Evolutionary conservation across 2,797 vertebrate species (phyloP).

Genomic region (Manis pentadactyla): DNA sequence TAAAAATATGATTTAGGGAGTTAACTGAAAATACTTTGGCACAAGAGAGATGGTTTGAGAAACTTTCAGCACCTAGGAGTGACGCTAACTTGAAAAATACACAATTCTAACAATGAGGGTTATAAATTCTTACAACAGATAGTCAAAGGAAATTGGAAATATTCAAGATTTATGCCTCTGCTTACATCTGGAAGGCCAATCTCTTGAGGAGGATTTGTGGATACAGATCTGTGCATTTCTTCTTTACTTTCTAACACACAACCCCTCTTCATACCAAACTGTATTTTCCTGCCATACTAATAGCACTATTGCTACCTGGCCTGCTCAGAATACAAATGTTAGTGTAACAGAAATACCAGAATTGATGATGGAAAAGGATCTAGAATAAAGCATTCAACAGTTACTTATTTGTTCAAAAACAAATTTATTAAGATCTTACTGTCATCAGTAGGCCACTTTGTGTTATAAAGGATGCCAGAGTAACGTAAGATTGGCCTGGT

Average conservation of each 20-base stretch:
- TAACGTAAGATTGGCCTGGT: neutral
- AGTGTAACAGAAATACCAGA: neutral
- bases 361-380: neutral
- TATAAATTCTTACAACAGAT: constrained; percentile 80
- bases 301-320: neutral
- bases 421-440: neutral
- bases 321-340: neutral
- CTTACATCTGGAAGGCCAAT: neutral
- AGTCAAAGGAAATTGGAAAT: constrained; percentile 3
- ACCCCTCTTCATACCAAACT: neutral
- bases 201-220: neutral
- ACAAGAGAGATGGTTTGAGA: constrained; percentile 73
- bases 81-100: constrained; percentile 80
- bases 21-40: constrained; percentile 77
- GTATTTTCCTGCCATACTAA: neutral
- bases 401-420: neutral
- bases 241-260: neutral
- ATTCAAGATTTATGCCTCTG: neutral
- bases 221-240: neutral
- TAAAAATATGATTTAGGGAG: constrained; percentile 72
- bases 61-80: constrained; percentile 77
- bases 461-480: neutral
- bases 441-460: neutral
- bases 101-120: constrained; percentile 79
- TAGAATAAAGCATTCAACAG: neutral